Evolutionary conservation across 2,113 vertebrate species (phyloP).

Genomic region (Aepyceros melampus): DNA sequence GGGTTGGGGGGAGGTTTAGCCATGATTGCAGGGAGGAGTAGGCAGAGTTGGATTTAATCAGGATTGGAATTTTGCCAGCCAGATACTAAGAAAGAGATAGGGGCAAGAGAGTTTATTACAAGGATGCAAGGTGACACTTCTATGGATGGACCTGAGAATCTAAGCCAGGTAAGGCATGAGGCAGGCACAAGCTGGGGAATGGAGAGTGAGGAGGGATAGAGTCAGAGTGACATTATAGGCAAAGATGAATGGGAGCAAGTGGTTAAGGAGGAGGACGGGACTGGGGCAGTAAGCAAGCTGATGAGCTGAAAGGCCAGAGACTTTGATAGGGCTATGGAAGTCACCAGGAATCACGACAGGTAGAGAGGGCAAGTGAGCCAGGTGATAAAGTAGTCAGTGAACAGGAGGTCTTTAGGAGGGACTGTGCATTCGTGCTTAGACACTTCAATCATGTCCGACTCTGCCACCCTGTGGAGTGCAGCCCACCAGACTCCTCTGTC

Average conservation of each 20-base stretch:
- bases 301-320: background rate
- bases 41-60: constrained; percentile 11
- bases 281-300: background rate
- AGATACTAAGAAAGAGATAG: background rate
- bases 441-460: background rate
- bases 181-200: background rate
- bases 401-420: background rate
- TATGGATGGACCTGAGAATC: background rate
- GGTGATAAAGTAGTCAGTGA: background rate
- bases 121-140: background rate
- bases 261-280: background rate
- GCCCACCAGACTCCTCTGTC: background rate
- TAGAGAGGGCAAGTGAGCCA: background rate
- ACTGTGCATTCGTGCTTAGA: background rate
- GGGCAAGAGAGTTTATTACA: background rate
- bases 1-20: background rate
- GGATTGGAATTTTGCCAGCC: constrained; percentile 11
- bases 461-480: background rate
- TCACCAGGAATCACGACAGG: background rate
- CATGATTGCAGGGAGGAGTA: background rate
- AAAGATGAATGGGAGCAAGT: background rate
- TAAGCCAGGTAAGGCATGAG: background rate
- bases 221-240: background rate
- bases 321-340: background rate
- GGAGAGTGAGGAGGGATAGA: accelerated